A percentile compares a stretch with the other conserved stretches of the same genome.
Conservation (phyloP, 37 sponge, comb jelly and placozoan species). For the Petrosia ficiformis region DNA sequence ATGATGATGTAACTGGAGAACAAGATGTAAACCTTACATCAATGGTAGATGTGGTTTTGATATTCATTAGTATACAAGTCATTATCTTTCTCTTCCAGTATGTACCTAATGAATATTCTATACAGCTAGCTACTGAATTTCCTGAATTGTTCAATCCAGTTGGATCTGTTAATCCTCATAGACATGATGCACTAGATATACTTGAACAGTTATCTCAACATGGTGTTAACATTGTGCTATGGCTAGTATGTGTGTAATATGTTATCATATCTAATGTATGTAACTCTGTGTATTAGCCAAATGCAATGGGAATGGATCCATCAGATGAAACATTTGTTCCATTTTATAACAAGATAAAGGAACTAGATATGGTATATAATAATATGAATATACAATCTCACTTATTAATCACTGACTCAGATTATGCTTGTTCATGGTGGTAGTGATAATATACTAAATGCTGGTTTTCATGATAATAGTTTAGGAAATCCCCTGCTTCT, state of each 20-base stretch:
- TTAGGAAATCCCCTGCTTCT: constrained; percentile 86
- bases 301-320: constrained; percentile 80
- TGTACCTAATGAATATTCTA: constrained; percentile 77
- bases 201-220: constrained; percentile 59
- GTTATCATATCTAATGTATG: too few species aligned
- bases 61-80: background rate
- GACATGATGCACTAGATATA: constrained; percentile 67
- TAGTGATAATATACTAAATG: constrained; percentile 74
- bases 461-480: constrained; percentile 74
- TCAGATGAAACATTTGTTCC: constrained; percentile 53
- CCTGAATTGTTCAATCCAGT: constrained; percentile 64
- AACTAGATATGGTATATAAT: constrained; percentile 73
- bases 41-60: constrained; percentile 6
- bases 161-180: constrained; percentile 85
- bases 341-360: constrained; percentile 78
- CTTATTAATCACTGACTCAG: background rate
- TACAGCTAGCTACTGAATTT: constrained; percentile 50
- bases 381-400: too few species aligned
- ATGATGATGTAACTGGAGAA: constrained; percentile 49
- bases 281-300: constrained; percentile 47
- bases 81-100: constrained; percentile 26
- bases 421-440: constrained; percentile 74
- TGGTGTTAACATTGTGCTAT: constrained; percentile 76
- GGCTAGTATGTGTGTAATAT: constrained; percentile 72
- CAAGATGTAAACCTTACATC: constrained; percentile 37